A percentile compares a stretch with the other conserved stretches of the same genome.
Evolutionary conservation across 2,888 invertebrate genomes (phyloP).

Genomic region (Cryptus armator): DNA sequence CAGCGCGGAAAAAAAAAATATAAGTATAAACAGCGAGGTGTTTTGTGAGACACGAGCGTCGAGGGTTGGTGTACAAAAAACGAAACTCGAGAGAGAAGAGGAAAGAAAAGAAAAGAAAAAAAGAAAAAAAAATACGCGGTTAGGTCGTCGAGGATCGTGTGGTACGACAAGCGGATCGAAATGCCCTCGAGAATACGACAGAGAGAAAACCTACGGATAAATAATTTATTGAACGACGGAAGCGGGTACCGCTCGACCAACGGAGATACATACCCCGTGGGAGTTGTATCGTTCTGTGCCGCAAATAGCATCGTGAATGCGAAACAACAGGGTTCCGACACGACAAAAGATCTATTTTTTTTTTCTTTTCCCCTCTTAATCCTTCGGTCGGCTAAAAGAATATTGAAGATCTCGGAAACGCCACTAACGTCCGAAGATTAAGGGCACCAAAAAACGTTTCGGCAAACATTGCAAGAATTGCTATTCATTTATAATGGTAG

Average conservation of each 20-base stretch:
- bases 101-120: not conserved
- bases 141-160: not conserved
- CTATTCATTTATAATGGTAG: not conserved
- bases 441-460: not conserved
- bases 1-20: not conserved
- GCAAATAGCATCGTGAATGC: conserved; percentile 27
- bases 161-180: conserved; percentile 32
- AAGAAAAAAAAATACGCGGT: not conserved
- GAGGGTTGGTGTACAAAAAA: not conserved
- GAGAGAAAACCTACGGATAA: conserved; percentile 14
- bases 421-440: not conserved
- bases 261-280: conserved; percentile 29
- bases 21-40: not conserved
- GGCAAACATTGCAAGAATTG: not conserved
- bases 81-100: not conserved
- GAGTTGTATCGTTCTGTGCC: conserved; percentile 28
- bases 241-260: not conserved
- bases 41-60: not conserved
- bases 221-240: conserved; percentile 40
- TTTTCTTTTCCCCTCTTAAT: not conserved
- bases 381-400: not conserved
- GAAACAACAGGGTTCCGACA: conserved; percentile 5
- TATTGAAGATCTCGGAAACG: not conserved
- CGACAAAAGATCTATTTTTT: not conserved
- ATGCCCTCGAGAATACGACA: conserved; percentile 22